phyloP scores from a whole-genome alignment of 2,888 invertebrate species.

The Callinectes sapidus region DNA sequence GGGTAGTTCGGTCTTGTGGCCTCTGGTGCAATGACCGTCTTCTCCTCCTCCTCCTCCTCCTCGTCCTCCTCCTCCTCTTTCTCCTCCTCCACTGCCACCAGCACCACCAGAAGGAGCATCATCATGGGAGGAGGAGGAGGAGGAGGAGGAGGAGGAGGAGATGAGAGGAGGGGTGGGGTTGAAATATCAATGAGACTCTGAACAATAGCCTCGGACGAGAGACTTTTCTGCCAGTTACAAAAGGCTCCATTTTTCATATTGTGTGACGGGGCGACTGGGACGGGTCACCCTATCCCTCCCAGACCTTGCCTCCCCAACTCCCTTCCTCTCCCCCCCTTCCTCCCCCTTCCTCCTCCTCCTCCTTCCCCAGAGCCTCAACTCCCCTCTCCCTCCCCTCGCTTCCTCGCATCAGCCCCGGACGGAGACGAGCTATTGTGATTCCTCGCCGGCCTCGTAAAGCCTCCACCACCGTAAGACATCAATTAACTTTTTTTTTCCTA shows the following conservation, averaged over 20 bases:
- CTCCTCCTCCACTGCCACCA: not conserved
- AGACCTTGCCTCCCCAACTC: not conserved
- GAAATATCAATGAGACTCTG: slow-evolving; percentile 20
- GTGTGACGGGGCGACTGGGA: slow-evolving; percentile 22
- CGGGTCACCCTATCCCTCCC: not conserved
- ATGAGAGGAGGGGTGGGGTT: not conserved
- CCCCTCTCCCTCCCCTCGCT: not conserved
- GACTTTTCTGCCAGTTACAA: slow-evolving; percentile 27
- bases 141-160: slow-evolving; percentile 17
- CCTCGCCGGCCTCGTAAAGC: not conserved
- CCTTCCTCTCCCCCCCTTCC: not conserved
- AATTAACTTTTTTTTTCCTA: slow-evolving; percentile 22
- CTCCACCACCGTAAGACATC: not conserved
- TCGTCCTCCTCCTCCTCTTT: not conserved
- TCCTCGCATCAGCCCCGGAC: not conserved
- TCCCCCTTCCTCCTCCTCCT: not conserved
- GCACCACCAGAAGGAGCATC: not conserved
- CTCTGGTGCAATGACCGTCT: not conserved
- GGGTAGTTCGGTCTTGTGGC: not conserved
- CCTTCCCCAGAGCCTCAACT: not conserved
- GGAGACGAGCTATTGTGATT: slow-evolving; percentile 9
- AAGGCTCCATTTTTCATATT: slow-evolving; percentile 32
- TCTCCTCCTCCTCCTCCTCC: slow-evolving; percentile 4
- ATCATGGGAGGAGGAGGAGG: slow-evolving; percentile 8
- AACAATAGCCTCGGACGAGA: slow-evolving; percentile 31